A percentile compares a stretch with the other conserved stretches of the same genome.
Conservation (phyloP, 53 echinoderm and acorn worm genomes). For the Paracentrotus lividus region DNA sequence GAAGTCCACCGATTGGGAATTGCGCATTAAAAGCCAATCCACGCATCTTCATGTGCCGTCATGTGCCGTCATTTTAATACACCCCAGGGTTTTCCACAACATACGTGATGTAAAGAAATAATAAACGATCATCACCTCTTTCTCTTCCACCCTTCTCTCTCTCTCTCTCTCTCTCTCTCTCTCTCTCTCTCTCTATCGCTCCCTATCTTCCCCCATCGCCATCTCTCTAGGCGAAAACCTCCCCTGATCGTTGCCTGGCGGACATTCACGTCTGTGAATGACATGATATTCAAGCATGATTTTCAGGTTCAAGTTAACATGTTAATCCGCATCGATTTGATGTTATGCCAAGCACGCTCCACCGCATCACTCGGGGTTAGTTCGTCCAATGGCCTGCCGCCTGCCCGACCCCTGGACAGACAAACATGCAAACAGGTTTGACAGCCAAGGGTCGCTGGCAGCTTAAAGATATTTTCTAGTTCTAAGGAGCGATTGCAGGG, state of each 20-base stretch:
- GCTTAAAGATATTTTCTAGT: not conserved
- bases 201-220: too few species aligned
- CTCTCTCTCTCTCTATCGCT: not conserved
- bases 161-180: not conserved
- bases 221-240: slow-evolving; percentile 3
- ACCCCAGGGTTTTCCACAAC: slow-evolving; percentile 42
- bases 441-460: not conserved
- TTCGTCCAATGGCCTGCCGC: not conserved
- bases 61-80: slow-evolving; percentile 39
- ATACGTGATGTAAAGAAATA: slow-evolving; percentile 27
- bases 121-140: slow-evolving; percentile 10
- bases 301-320: slow-evolving; percentile 47
- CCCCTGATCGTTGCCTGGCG: not conserved
- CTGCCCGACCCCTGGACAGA: not conserved
- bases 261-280: slow-evolving; percentile 2
- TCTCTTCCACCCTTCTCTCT: not conserved
- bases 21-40: slow-evolving; percentile 37
- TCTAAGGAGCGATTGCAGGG: too few species aligned
- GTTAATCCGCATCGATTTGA: slow-evolving; percentile 8
- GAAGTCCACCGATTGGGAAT: not conserved
- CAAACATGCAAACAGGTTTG: not conserved
- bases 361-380: not conserved
- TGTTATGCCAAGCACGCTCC: slow-evolving; percentile 2
- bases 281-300: slow-evolving; percentile 37
- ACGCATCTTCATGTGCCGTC: slow-evolving; percentile 31